These are phyloP conservation scores for Sinohyriopsis cumingii DNA, from an alignment of 2,888 invertebrate species.

Conservation along the genomic window DNA sequence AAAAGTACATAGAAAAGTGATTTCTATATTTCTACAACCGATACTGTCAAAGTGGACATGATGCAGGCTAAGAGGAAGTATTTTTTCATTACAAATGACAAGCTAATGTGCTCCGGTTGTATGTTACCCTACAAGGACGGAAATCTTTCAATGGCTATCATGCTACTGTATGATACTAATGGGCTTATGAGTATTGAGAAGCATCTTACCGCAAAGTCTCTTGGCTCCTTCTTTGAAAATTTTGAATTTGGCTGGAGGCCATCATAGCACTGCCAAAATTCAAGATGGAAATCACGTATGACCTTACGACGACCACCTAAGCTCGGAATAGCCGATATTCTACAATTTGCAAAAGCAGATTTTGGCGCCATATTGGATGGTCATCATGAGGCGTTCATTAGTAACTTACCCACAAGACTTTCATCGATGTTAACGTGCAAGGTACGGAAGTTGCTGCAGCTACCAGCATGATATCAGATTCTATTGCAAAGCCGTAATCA, in stretches of 20 bases:
- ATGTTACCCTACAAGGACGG: slow-evolving; percentile 79
- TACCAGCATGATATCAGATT: slow-evolving; percentile 5
- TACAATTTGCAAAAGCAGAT: slow-evolving; percentile 29
- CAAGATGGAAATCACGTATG: slow-evolving; percentile 33
- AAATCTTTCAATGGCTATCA: slow-evolving; percentile 20
- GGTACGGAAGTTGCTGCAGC: slow-evolving; percentile 33
- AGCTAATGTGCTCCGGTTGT: slow-evolving; percentile 83
- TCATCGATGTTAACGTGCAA: slow-evolving; percentile 36
- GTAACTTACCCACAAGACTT: slow-evolving; percentile 38
- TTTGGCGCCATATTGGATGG: slow-evolving; percentile 26
- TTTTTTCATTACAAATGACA: slow-evolving; percentile 72
- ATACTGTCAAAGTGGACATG: slow-evolving; percentile 78
- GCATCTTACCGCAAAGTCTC: slow-evolving; percentile 5
- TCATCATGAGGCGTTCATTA: slow-evolving; percentile 12
- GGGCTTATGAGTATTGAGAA: slow-evolving; percentile 28
- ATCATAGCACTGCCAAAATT: slow-evolving; percentile 51
- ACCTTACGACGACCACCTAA: slow-evolving; percentile 34
- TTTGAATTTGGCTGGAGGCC: slow-evolving; percentile 9
- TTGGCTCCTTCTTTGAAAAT: slow-evolving; percentile 3
- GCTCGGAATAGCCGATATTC: slow-evolving; percentile 53
- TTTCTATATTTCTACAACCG: slow-evolving; percentile 74
- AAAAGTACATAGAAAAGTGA: slow-evolving; percentile 72
- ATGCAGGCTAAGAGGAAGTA: slow-evolving; percentile 79
- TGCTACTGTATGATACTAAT: slow-evolving; percentile 30
- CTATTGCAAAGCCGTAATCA: neutral